These are phyloP conservation scores for Pagrus major DNA, from an alignment of 2,113 vertebrate genomes.

Conservation along the genomic window DNA sequence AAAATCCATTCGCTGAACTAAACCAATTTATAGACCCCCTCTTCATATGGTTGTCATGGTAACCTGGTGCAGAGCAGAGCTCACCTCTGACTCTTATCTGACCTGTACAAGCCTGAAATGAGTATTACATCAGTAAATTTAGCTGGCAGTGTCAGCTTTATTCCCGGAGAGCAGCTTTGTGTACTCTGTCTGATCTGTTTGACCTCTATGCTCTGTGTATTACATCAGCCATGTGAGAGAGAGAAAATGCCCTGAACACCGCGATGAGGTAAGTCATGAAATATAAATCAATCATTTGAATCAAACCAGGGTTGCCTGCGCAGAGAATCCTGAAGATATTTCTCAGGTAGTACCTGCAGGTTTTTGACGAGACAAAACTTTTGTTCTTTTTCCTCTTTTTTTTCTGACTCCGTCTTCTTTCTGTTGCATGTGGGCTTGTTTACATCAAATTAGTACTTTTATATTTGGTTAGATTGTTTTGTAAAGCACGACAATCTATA, in stretches of 20 bases:
- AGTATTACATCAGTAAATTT: slow-evolving; percentile 4
- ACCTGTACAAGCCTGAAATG: background rate
- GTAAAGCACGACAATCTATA: background rate
- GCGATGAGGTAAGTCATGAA: background rate
- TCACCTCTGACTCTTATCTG: slow-evolving; percentile 21
- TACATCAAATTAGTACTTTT: background rate
- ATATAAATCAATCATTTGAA: background rate
- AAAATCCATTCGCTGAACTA: background rate
- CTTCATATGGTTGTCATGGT: slow-evolving; percentile 19
- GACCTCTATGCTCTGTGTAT: slow-evolving; percentile 1
- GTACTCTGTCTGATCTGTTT: slow-evolving; percentile 12
- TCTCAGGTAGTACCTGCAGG: background rate
- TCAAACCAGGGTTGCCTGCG: background rate
- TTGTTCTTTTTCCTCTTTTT: background rate
- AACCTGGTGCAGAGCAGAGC: background rate
- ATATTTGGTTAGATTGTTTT: background rate
- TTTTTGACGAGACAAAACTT: background rate
- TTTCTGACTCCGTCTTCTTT: background rate
- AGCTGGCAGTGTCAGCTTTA: background rate
- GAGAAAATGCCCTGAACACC: background rate
- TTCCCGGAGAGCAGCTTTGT: background rate
- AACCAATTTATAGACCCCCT: background rate
- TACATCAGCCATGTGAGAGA: background rate
- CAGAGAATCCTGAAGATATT: background rate
- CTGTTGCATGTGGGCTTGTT: background rate